A percentile compares a stretch with the other conserved stretches of the same genome.
Evolutionary conservation across 1,140 invertebrate species (phyloP).

Genomic region (Brachionus calyciflorus): DNA sequence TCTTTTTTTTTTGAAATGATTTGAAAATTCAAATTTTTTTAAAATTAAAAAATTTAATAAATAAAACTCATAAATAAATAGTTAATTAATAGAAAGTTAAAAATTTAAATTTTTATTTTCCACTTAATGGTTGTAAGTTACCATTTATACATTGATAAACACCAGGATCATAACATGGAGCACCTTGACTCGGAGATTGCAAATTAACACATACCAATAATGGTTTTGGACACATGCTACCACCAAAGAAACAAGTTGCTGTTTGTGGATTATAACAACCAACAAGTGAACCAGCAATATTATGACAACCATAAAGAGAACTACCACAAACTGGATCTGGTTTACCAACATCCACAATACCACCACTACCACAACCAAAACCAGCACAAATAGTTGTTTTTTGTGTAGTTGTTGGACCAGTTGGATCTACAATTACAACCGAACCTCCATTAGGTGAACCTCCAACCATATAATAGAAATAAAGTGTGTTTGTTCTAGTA

Average conservation of each 20-base stretch:
- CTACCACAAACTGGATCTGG: not conserved
- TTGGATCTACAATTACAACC: too few relatives aligned
- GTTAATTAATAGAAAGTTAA: too few relatives aligned
- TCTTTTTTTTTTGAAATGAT: too few relatives aligned
- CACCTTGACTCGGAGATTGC: not conserved
- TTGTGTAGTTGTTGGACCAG: not conserved
- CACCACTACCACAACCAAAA: not conserved
- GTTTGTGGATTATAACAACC: constrained; percentile 19
- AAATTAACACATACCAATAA: not conserved
- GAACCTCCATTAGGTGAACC: constrained; percentile 8
- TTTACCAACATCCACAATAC: not conserved
- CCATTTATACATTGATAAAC: constrained; percentile 19
- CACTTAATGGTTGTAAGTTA: not conserved
- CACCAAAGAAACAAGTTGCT: constrained; percentile 26
- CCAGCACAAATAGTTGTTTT: not conserved
- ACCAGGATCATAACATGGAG: not conserved
- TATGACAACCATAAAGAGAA: constrained; percentile 2
- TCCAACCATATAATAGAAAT: constrained; percentile 19
- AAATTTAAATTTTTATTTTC: too few relatives aligned
- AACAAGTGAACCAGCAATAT: not conserved
- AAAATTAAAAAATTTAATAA: too few relatives aligned
- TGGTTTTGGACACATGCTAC: constrained; percentile 18
- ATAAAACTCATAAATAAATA: too few relatives aligned
- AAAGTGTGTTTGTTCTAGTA: constrained; percentile 10
- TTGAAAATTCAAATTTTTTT: too few relatives aligned